phyloP scores from a whole-genome alignment of 2,113 vertebrate species.

The Scalopus aquaticus region DNA sequence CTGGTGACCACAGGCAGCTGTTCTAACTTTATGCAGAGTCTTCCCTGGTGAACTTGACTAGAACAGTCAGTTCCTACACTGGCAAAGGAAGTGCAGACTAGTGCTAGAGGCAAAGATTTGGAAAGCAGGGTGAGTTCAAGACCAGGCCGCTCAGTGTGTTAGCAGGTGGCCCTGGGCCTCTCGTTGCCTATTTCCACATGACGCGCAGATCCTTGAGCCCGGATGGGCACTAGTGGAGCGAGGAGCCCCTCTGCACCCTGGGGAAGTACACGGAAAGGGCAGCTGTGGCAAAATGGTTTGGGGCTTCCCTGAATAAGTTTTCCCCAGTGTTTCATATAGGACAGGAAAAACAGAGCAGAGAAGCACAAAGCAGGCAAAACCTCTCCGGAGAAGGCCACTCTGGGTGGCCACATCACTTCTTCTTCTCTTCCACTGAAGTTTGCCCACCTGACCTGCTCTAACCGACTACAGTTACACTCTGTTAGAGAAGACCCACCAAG shows the following conservation, averaged over 20 bases:
- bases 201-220: neutral
- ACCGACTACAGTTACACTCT: neutral
- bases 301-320: neutral
- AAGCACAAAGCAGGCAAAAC: neutral
- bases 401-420: neutral
- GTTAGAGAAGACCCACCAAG: neutral
- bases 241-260: too few species aligned
- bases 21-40: neutral
- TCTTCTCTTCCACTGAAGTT: neutral
- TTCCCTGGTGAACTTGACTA: neutral
- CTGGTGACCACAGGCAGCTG: neutral
- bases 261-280: neutral
- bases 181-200: neutral
- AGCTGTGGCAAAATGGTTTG: neutral
- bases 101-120: neutral
- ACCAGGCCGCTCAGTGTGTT: too few species aligned
- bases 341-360: neutral
- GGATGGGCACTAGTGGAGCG: neutral
- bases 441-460: neutral
- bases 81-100: neutral
- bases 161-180: neutral
- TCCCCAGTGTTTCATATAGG: neutral
- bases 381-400: neutral
- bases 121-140: neutral
- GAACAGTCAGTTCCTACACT: neutral